phyloP scores from a whole-genome alignment of 2,888 invertebrate species.

The Drosophila subsilvestris region DNA sequence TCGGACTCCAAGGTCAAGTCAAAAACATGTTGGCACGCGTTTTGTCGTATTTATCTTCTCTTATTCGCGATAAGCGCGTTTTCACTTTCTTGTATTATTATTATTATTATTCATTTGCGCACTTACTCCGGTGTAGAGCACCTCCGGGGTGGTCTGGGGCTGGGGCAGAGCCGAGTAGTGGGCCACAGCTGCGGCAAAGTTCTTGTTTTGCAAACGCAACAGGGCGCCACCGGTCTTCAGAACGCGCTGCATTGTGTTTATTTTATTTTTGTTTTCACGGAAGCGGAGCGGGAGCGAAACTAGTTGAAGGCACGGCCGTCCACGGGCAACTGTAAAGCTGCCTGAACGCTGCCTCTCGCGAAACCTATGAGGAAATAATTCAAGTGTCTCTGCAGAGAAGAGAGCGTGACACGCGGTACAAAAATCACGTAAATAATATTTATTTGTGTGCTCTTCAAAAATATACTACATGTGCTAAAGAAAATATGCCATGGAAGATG shows the following conservation, averaged over 20 bases:
- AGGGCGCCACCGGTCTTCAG: slow-evolving; percentile 63
- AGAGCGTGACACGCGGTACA: neutral
- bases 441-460: neutral
- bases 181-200: slow-evolving; percentile 80
- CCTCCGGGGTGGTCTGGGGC: slow-evolving; percentile 88
- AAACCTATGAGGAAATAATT: slow-evolving; percentile 29
- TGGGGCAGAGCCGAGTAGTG: slow-evolving; percentile 86
- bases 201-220: slow-evolving; percentile 59
- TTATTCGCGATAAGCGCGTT: slow-evolving; percentile 16
- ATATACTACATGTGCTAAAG: too few relatives aligned
- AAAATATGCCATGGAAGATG: neutral
- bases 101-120: slow-evolving; percentile 51
- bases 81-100: slow-evolving; percentile 1
- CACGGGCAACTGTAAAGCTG: slow-evolving; percentile 41
- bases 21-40: slow-evolving; percentile 29
- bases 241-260: slow-evolving; percentile 75
- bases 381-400: slow-evolving; percentile 9
- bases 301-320: slow-evolving; percentile 42
- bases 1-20: slow-evolving; percentile 42
- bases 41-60: neutral
- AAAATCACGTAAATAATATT: neutral
- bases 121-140: slow-evolving; percentile 92
- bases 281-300: slow-evolving; percentile 1
- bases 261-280: slow-evolving; percentile 9
- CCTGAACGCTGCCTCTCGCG: slow-evolving; percentile 31